These are phyloP conservation scores for Choristoneura fumiferana DNA, from an alignment of 1,140 invertebrate species.

Conservation along the genomic window DNA sequence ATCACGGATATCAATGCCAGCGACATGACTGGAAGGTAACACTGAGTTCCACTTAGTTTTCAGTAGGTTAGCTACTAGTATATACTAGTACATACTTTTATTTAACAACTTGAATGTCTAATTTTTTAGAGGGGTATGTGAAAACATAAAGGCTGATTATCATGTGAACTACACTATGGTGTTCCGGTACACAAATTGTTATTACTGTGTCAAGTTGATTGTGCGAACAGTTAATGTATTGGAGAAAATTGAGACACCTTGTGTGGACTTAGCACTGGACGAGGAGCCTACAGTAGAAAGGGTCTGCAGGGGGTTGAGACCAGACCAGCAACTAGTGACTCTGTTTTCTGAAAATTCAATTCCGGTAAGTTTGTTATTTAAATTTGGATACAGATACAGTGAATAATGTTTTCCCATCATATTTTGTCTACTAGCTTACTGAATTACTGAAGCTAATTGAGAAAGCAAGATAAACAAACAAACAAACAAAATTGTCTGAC, in stretches of 20 bases:
- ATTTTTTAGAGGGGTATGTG: conserved; percentile 82
- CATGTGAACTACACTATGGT: conserved; percentile 93
- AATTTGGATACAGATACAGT: not conserved
- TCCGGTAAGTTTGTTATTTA: conserved; percentile 76
- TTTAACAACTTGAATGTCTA: conserved; percentile 21
- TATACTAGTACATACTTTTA: not conserved
- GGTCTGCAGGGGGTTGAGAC: conserved; percentile 86
- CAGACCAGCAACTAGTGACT: conserved; percentile 90
- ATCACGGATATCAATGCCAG: conserved; percentile 89
- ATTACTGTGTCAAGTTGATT: conserved; percentile 90
- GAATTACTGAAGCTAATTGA: no score
- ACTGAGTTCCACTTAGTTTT: conserved; percentile 13
- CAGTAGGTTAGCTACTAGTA: conserved; percentile 8
- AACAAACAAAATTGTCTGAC: no score
- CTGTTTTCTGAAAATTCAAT: conserved; percentile 94
- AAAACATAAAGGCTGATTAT: conserved; percentile 84
- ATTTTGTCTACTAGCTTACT: no score
- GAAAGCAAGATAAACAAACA: no score
- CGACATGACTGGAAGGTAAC: conserved; percentile 82
- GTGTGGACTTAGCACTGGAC: conserved; percentile 82
- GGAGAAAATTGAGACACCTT: conserved; percentile 93
- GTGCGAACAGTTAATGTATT: conserved; percentile 94
- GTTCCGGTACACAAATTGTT: conserved; percentile 86
- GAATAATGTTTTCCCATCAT: no score
- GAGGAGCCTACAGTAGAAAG: conserved; percentile 85